Conservation (phyloP, 2,888 invertebrate species). For the Phania funesta region DNA sequence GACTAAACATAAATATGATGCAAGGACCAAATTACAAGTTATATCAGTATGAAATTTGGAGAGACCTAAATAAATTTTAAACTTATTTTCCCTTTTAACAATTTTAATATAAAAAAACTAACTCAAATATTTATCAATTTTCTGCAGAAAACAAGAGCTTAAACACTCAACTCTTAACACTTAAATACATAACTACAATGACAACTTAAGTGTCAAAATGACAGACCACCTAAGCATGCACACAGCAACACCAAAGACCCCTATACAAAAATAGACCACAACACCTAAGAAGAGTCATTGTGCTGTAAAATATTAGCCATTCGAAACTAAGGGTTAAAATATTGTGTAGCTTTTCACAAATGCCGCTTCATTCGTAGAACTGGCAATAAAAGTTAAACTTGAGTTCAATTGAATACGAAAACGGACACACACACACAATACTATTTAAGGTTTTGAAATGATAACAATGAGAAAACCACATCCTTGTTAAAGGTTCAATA, state of each 20-base stretch:
- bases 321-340: not conserved
- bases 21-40: no score
- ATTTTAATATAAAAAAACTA: no score
- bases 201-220: constrained; percentile 63
- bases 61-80: no score
- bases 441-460: constrained; percentile 23
- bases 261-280: not conserved
- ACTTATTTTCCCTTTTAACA: no score
- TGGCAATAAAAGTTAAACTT: constrained; percentile 39
- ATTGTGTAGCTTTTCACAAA: not conserved
- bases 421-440: not conserved
- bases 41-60: no score
- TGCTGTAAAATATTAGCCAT: no score
- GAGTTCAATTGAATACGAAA: not conserved
- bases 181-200: constrained; percentile 37
- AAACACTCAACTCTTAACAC: no score
- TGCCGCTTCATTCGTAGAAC: constrained; percentile 60
- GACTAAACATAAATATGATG: no score
- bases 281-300: no score
- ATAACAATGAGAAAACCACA: constrained; percentile 12
- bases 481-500: constrained; percentile 20
- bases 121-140: no score
- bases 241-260: not conserved
- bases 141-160: no score
- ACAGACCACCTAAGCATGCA: constrained; percentile 48